Base-by-base conservation (phyloP, 2,113 vertebrate species). In the Hippocampus guttulatus region DNA sequence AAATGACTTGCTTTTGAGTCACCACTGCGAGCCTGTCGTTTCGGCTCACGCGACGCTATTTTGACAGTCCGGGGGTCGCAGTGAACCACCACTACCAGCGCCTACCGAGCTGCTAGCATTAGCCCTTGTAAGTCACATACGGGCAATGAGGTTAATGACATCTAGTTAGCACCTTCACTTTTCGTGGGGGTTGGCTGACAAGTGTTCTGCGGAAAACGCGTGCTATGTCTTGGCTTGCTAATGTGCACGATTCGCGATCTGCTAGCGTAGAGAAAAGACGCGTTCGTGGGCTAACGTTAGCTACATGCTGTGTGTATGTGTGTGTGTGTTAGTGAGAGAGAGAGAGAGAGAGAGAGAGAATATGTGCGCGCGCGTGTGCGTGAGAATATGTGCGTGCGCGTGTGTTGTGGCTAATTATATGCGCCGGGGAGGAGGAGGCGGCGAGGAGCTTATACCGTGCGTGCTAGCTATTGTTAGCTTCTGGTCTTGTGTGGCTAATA, bases 381-480 rank as follows among this genome's bases (percentile, higher is more conserved):
- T 27, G 12, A 38, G 33, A 38, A 38, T 38, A 38, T 27, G 55
- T 40, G 60, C 14, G 60, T 14, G 57, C 23, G 25, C 30, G 58
- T 20, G 27, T 33, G 54, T 23, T 45, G 27, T 55, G 77, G 89
- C 89, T 91, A 89, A 89, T 89, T 89, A 89, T 86, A 88, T 82
- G 84, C 68, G 71, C 75, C 68, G 73, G 72, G 74, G 25, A 27
- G 70, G 49, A 79, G 71, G 58, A 20, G 27, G 27, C 18, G 58
- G 58, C 27, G 58, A 30, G 71, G 49, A 60, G 84, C 83, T 85
- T 84, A 78, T 68, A 57, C 79, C 67, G 62, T 75, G 58, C 33
- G 77, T 84, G 87, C 83, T 91, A 87, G 87, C 87, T 86, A 86
- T 89, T 89, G 89, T 89, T 91, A 89, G 88, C 84, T 68, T 83